Conservation (phyloP, 2,888 invertebrate species). For the Eucera pruinosa region DNA sequence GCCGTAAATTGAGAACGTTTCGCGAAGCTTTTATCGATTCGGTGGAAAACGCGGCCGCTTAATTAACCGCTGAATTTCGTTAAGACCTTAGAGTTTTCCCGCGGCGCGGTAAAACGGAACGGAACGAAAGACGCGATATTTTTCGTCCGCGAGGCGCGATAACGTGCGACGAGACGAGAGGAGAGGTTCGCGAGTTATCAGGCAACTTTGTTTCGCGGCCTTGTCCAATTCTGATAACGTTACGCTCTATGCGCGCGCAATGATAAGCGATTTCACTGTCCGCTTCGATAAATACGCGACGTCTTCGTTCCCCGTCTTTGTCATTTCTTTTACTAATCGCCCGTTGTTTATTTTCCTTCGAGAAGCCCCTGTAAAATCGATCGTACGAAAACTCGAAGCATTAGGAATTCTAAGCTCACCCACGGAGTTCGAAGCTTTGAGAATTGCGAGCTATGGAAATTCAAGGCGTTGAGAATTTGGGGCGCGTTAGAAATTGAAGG, state of each 20-base stretch:
- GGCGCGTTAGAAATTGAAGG: no score
- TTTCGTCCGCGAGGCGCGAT: not conserved
- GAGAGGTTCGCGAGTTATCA: slow-evolving; percentile 56
- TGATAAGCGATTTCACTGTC: slow-evolving; percentile 58
- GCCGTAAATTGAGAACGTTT: no score
- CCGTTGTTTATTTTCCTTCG: slow-evolving; percentile 23
- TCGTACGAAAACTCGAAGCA: no score
- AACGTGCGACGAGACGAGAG: slow-evolving; percentile 26
- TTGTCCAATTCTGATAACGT: slow-evolving; percentile 63
- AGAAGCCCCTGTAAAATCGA: no score
- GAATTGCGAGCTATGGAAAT: no score
- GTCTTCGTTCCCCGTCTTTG: slow-evolving; percentile 11
- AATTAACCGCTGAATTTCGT: not conserved
- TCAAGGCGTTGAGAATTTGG: no score
- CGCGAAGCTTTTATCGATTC: no score
- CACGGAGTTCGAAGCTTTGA: no score
- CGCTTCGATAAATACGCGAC: slow-evolving; percentile 20
- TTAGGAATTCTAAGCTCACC: no score
- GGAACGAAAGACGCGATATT: not conserved
- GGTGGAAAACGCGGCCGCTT: not conserved
- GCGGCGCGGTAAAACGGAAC: not conserved
- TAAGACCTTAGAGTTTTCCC: not conserved
- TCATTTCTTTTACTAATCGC: slow-evolving; percentile 1
- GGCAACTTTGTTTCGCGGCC: slow-evolving; percentile 50
- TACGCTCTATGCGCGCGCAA: slow-evolving; percentile 23